These are phyloP conservation scores for Phalacrocorax carbo DNA, from an alignment of 2,113 vertebrate genomes.

Conservation along the genomic window DNA sequence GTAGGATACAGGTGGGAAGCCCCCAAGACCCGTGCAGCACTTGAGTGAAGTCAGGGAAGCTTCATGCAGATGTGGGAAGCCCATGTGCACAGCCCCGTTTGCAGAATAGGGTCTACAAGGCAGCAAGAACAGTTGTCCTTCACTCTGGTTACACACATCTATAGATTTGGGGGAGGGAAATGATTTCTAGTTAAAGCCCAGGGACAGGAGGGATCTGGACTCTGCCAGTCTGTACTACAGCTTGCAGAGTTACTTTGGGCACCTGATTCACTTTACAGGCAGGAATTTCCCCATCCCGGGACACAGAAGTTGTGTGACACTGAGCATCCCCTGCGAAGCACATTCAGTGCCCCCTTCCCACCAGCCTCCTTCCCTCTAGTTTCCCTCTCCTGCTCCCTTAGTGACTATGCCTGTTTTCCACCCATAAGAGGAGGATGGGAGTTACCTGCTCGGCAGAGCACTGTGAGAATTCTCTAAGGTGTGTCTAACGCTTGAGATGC, in stretches of 20 bases:
- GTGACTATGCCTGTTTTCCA: background rate
- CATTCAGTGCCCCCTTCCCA: background rate
- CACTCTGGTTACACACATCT: background rate
- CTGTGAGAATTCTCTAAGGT: background rate
- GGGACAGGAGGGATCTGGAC: background rate
- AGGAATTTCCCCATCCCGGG: fast-evolving
- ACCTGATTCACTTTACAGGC: background rate
- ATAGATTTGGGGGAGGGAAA: background rate
- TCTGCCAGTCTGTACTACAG: background rate
- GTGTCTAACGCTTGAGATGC: background rate
- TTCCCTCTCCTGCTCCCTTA: background rate
- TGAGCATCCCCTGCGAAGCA: background rate
- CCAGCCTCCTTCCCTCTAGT: fast-evolving
- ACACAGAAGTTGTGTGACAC: background rate
- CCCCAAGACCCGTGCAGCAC: background rate
- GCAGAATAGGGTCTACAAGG: background rate
- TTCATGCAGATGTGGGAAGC: background rate
- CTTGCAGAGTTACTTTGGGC: background rate
- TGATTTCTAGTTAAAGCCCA: background rate
- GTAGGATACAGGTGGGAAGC: background rate
- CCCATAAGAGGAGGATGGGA: background rate
- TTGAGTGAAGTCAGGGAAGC: background rate
- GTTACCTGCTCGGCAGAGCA: background rate
- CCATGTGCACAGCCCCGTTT: background rate
- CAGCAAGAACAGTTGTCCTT: background rate